phyloP scores from a whole-genome alignment of 2,113 vertebrate genomes.

The Cacatua alba region DNA sequence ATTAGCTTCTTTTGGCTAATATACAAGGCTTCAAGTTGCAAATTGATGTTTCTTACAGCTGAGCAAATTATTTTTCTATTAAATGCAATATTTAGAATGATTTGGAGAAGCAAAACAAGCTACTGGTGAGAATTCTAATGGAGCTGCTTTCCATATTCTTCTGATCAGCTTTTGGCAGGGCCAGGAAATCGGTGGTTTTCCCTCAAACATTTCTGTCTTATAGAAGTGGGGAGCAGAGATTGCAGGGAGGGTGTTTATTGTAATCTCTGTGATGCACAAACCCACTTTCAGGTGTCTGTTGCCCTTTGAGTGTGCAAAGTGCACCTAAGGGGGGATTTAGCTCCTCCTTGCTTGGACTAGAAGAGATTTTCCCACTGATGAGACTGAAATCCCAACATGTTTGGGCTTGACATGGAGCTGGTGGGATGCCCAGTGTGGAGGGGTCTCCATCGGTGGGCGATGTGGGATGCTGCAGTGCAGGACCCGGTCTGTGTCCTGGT shows the following conservation, averaged over 20 bases:
- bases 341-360: not conserved
- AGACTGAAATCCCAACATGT: not conserved
- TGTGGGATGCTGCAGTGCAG: not conserved
- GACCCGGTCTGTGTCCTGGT: not conserved
- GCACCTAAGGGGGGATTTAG: not conserved
- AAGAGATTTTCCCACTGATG: not conserved
- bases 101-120: conserved; percentile 61
- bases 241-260: not conserved
- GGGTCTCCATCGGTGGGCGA: accelerated
- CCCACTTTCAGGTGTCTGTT: not conserved
- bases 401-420: not conserved
- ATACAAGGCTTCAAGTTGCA: conserved; percentile 64
- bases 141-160: conserved; percentile 49
- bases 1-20: conserved; percentile 68
- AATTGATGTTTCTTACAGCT: conserved; percentile 71
- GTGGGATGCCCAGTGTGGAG: accelerated
- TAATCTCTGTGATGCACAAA: not conserved
- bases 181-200: not conserved
- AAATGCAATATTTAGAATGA: conserved; percentile 70
- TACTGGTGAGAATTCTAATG: conserved; percentile 59
- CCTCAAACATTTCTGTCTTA: not conserved
- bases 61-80: conserved; percentile 74
- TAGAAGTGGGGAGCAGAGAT: not conserved
- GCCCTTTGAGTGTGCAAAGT: not conserved
- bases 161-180: not conserved